Evolutionary conservation across 2,888 invertebrate genomes (phyloP), one percentile per base, ranked within the genome.

Genomic region (Uloborus plumipes): DNA sequence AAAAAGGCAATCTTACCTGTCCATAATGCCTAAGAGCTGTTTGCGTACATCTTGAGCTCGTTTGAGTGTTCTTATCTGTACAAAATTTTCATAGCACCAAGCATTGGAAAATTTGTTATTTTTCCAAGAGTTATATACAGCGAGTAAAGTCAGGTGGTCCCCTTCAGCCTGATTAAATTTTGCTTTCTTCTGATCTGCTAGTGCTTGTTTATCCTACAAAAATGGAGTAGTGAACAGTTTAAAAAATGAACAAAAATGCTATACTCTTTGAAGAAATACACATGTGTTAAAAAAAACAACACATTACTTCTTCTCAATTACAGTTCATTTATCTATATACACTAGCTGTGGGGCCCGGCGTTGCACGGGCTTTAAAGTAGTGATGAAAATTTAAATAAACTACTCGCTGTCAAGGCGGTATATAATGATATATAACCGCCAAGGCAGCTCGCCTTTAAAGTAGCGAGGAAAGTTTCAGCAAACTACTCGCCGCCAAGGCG

Each of bases 31-130:
- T 39, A 99, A 90, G 88, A 99, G 90, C 89, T 99, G 99, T 89
- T 99, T 99, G 59, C 99, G 92, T 0, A 99, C 98, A 90, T 99
- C 99, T 90, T 99, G 98, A 0, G 99, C 97, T 22, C 99, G 92
- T 89, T 99, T 99, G 82, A 99, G 90, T 0, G 98, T 99, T 26
- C 99, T 91, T 50, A 98, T 96, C 91, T 99, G 99, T 4, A 99
- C 97, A 88, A 99, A 99, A 91, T 99, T 99, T 89, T 99, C 99
- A 88, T 98, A 99, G 89, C 99, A 99, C 99, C 99, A 99, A 0
- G 98, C 97, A 89, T 97, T 97, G 0, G 97, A 97, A 89, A 99
- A 99, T 90, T 99, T 98, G 88, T 99, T 99, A 89, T 98, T 98
- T 88, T 97, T 95, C 99, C 99, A 99, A 69, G 98, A 97, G 89